Conservation (phyloP, 2,888 invertebrate species). For the Pecten maximus region DNA sequence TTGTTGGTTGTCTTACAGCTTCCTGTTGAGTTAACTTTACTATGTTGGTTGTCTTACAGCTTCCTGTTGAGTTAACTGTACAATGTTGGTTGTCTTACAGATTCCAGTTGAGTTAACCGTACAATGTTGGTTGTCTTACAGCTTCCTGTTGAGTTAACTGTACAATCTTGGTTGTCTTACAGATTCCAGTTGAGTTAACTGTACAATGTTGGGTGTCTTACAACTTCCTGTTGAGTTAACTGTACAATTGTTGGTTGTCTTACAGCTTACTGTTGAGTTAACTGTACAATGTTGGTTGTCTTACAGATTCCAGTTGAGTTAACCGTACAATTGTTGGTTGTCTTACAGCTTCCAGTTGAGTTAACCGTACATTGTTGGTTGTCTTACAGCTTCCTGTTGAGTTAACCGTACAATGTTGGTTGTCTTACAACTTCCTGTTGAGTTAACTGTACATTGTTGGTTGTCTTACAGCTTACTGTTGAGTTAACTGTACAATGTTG, state of each 20-base stretch:
- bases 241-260: slow-evolving; percentile 64
- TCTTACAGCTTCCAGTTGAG: background rate
- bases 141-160: slow-evolving; percentile 87
- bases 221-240: background rate
- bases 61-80: too few relatives aligned
- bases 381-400: slow-evolving; percentile 86
- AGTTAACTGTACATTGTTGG: too few relatives aligned
- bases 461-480: too few relatives aligned
- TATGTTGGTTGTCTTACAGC: too few relatives aligned
- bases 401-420: slow-evolving; percentile 85
- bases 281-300: slow-evolving; percentile 85
- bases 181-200: too few relatives aligned
- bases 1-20: too few relatives aligned
- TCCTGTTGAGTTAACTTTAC: too few relatives aligned
- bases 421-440: slow-evolving; percentile 64
- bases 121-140: slow-evolving; percentile 81
- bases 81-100: background rate
- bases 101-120: background rate
- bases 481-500: too few relatives aligned
- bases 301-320: too few relatives aligned
- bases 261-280: slow-evolving; percentile 86
- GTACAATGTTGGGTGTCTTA: background rate
- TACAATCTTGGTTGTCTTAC: slow-evolving; percentile 85
- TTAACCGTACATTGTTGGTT: slow-evolving; percentile 40
- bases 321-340: background rate